Conservation (phyloP, 2,797 vertebrate species). For the Pseudocheirus occidentalis region DNA sequence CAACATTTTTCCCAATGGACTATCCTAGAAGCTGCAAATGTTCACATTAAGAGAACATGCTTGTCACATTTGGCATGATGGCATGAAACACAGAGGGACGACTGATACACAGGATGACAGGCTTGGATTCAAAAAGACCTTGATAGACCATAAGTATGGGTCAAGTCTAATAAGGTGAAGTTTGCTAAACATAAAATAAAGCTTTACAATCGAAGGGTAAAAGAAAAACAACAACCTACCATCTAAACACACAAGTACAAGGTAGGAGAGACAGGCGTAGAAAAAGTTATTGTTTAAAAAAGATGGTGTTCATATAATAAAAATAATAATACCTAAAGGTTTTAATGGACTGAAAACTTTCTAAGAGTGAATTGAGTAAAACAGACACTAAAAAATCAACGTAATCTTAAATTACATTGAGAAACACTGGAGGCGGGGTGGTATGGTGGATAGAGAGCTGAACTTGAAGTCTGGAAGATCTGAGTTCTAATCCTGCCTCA, state of each 20-base stretch:
- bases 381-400: neutral
- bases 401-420: neutral
- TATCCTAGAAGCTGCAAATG: neutral
- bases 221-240: neutral
- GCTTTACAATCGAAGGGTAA: neutral
- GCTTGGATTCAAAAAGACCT: neutral
- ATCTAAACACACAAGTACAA: neutral
- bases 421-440: neutral
- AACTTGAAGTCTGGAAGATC: neutral
- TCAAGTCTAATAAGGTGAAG: neutral
- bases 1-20: neutral
- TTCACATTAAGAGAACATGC: neutral
- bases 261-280: neutral
- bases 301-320: neutral
- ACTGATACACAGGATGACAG: neutral
- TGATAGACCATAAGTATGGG: neutral
- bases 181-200: neutral
- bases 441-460: neutral
- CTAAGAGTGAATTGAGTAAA: neutral
- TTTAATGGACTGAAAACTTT: neutral
- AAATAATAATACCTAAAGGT: neutral
- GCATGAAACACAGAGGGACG: neutral
- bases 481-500: neutral
- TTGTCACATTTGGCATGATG: neutral
- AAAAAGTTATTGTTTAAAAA: neutral